These are phyloP conservation scores for Lithobates pipiens DNA, from an alignment of 2,797 vertebrate species.

Conservation along the genomic window DNA sequence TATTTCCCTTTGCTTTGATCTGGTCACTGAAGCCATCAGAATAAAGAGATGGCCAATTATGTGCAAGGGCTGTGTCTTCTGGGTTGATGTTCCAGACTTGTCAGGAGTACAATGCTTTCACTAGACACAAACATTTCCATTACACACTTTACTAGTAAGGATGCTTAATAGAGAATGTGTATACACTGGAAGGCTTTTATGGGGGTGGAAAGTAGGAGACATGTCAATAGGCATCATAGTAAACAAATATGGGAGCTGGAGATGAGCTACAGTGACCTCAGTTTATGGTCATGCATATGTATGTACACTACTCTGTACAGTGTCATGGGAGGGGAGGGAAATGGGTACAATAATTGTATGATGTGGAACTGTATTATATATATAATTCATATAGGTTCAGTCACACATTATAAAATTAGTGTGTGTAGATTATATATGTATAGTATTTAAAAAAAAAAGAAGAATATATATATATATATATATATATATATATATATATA, in stretches of 20 bases:
- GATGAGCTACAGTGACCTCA: neutral
- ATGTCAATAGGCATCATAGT: neutral
- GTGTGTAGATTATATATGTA: neutral
- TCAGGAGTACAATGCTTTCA: neutral
- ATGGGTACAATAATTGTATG: neutral
- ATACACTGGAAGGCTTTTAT: neutral
- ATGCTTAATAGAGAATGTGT: neutral
- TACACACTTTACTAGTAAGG: neutral
- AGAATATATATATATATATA: neutral
- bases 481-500: no score
- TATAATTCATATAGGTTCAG: no score
- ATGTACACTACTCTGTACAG: neutral
- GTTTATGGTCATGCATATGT: neutral
- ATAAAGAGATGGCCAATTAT: constrained; percentile 49
- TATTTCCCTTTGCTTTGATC: constrained; percentile 67
- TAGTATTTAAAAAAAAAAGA: neutral
- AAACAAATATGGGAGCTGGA: neutral
- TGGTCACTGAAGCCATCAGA: constrained; percentile 61
- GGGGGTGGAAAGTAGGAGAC: neutral
- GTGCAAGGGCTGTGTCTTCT: neutral
- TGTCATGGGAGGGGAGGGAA: neutral
- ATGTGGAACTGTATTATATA: no score
- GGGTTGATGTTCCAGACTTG: neutral
- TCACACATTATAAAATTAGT: no score
- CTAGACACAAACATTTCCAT: neutral